Evolutionary conservation across 2,888 invertebrate genomes (phyloP).

Genomic region (Physocephala rufipes): DNA sequence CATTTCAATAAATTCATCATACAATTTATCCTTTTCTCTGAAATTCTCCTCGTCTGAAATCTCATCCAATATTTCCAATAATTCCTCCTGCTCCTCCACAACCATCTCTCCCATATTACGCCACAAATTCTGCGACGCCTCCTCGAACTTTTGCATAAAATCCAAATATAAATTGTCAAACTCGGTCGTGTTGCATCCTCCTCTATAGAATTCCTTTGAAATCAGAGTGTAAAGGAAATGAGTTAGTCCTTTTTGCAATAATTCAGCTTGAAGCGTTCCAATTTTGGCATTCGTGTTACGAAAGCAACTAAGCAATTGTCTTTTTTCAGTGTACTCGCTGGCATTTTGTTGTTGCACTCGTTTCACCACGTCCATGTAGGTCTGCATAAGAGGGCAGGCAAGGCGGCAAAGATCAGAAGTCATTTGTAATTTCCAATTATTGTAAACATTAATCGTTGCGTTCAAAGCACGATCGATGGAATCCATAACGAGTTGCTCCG

Average conservation of each 20-base stretch:
- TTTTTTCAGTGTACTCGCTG: conserved; percentile 44
- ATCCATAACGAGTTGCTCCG: conserved; percentile 44
- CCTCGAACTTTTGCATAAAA: conserved; percentile 45
- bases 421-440: conserved; percentile 39
- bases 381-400: conserved; percentile 37
- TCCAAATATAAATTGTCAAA: conserved; percentile 48
- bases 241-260: background rate
- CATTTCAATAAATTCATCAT: conserved; percentile 50
- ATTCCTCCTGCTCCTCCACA: conserved; percentile 45
- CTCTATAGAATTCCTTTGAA: conserved; percentile 44
- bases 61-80: conserved; percentile 46
- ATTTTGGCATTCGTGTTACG: conserved; percentile 44
- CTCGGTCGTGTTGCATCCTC: conserved; percentile 43
- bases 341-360: conserved; percentile 8
- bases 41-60: conserved; percentile 45
- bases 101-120: conserved; percentile 39
- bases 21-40: conserved; percentile 47
- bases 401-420: conserved; percentile 28
- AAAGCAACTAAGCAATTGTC: conserved; percentile 44
- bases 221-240: conserved; percentile 40
- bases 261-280: conserved; percentile 24
- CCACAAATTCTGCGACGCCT: conserved; percentile 40
- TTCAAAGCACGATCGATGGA: conserved; percentile 45
- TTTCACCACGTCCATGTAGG: conserved; percentile 41
- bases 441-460: conserved; percentile 44